These are phyloP conservation scores for Peromyscus polionotus DNA, from an alignment of 2,113 vertebrate species.

Conservation along the genomic window DNA sequence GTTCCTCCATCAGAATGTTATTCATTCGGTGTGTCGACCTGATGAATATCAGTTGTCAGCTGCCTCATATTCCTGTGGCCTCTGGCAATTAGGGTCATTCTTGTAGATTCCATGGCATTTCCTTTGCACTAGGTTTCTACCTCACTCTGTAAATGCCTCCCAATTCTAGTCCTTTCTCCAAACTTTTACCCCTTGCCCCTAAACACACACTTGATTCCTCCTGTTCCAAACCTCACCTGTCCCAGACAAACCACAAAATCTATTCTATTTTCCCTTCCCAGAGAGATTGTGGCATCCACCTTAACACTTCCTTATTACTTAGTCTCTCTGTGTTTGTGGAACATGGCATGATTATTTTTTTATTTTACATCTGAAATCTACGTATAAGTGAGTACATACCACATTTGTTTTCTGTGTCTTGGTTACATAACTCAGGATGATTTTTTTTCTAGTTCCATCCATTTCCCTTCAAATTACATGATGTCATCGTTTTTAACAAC, in stretches of 20 bases:
- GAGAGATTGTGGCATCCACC: not conserved
- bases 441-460: not conserved
- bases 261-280: not conserved
- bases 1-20: too few species aligned
- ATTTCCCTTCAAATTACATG: not conserved
- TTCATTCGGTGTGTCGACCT: too few species aligned
- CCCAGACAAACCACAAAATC: not conserved
- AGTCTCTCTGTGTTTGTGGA: not conserved
- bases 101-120: not conserved
- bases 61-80: too few species aligned
- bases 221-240: accelerated
- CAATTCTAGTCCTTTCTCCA: not conserved
- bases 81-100: not conserved
- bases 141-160: not conserved
- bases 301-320: not conserved
- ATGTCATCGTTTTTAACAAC: not conserved
- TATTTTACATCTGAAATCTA: not conserved
- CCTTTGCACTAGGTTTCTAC: not conserved
- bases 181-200: not conserved
- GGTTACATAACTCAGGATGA: not conserved
- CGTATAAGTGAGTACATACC: not conserved
- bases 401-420: not conserved
- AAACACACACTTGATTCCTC: not conserved
- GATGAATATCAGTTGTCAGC: too few species aligned
- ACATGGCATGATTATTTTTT: too few species aligned